Base-by-base conservation (phyloP, 2,888 invertebrate genomes). In the Epiblema foenella region DNA sequence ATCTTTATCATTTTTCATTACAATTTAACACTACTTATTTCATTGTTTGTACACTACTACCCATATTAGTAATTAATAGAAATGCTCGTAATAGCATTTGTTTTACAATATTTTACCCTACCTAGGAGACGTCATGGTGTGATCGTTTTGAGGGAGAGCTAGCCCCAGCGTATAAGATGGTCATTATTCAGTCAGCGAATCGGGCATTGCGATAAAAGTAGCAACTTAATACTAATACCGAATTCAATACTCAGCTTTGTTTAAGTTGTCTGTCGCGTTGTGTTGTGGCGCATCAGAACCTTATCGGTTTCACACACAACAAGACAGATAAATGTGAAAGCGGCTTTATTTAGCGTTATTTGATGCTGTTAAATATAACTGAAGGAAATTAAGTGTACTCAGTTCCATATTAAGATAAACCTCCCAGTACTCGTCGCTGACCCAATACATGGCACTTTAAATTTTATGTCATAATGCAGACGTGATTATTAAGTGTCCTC, bases 51-150 rank as follows among this genome's bases (percentile, higher is more conserved):
- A 24, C 24, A 3, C 4, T 4, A 24, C 24, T 4, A 24, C 24
- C 24, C 24, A 4, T 24, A 24, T 24, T 24, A 24, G 24, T 24
- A 24, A 24, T 24, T 24, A 24, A 24, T 24, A 24, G 24, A 42
- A 42, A 42, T 42, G 42, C 42, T 7, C 7, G 42, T 42, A 15
- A 42, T 15, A 15, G 42, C 42, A 75, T 75, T 24, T 39, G n/a
- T 20, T 39, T 7, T 37, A 51, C 9, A 18, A 51, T 17, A 18
- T 10, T 51, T 51, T 51, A 51, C 18, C 51, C 51, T 2, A 9
- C 17, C 10, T 10, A 18, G 17, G 51, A 2, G 51, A 10, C 17
- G n/a, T n/a, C n/a, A 2, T n/a, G 11, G 18, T 18, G 18, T 51
- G 51, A n/a, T 51, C 0, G 18, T 51, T 51, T 15, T 17, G 17